phyloP scores from a whole-genome alignment of 1,140 invertebrate species.

The Dendrolimus kikuchii region DNA sequence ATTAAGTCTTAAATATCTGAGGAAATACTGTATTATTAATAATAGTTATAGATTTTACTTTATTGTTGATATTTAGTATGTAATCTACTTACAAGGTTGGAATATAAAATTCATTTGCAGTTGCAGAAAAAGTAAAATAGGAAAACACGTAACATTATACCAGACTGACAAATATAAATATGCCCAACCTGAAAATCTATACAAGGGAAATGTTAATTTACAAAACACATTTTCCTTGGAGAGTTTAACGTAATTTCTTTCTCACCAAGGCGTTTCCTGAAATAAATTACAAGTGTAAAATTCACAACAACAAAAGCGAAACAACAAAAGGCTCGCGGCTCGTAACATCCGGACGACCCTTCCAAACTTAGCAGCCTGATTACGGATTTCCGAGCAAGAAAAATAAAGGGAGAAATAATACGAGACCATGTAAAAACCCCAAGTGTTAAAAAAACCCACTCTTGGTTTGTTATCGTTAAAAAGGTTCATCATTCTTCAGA shows the following conservation, averaged over 20 bases:
- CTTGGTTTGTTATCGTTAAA: constrained; percentile 31
- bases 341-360: constrained; percentile 67
- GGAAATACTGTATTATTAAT: no score
- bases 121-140: background rate
- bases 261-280: constrained; percentile 66
- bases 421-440: constrained; percentile 39
- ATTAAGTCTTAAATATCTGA: no score
- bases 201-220: constrained; percentile 61
- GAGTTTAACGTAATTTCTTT: constrained; percentile 70
- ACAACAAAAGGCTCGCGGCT: constrained; percentile 69
- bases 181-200: constrained; percentile 37
- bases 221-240: constrained; percentile 68
- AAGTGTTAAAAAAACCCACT: constrained; percentile 44
- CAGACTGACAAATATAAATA: constrained; percentile 21
- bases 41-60: no score
- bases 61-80: no score
- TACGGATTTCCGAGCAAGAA: constrained; percentile 69
- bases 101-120: no score
- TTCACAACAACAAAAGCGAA: constrained; percentile 69
- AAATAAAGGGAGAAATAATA: constrained; percentile 54
- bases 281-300: constrained; percentile 72
- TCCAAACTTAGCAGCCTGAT: constrained; percentile 69
- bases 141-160: constrained; percentile 12
- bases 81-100: no score
- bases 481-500: background rate